Percentiles rank a stretch among this genome's conserved stretches.
Evolutionary conservation across 1,140 invertebrate genomes (phyloP).

Genomic region (Lepidurus arcticus): DNA sequence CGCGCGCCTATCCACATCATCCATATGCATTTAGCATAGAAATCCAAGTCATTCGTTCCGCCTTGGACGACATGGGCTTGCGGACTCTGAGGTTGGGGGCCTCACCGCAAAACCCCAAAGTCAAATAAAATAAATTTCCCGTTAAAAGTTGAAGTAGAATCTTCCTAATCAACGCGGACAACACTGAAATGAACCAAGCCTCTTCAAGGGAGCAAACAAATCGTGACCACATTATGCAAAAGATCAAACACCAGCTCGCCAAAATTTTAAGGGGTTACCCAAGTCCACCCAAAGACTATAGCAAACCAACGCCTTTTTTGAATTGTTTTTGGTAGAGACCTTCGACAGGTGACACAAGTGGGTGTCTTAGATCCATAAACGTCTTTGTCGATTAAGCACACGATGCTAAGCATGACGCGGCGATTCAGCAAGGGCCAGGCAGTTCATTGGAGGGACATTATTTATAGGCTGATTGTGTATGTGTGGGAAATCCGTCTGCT

Average conservation of each 20-base stretch:
- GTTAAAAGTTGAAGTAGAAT: neutral
- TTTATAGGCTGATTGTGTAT: neutral
- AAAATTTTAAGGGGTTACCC: neutral
- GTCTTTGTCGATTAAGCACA: neutral
- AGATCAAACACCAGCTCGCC: neutral
- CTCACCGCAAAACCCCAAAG: neutral
- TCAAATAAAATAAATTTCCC: neutral
- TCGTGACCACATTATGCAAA: neutral
- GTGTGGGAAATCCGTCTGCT: neutral
- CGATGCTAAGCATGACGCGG: neutral
- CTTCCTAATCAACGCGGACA: neutral
- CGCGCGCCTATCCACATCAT: neutral
- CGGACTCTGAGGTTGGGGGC: neutral
- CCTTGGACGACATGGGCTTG: neutral
- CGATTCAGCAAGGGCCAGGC: neutral
- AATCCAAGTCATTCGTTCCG: conserved; percentile 12
- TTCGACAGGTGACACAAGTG: neutral
- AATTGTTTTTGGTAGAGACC: neutral
- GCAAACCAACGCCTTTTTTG: conserved; percentile 11
- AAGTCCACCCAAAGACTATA: neutral
- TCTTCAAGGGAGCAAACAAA: neutral
- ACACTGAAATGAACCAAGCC: neutral
- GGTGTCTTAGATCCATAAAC: neutral
- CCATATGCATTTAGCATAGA: conserved; percentile 5
- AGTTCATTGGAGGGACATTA: neutral